Percentiles rank a stretch among this genome's conserved stretches.
Evolutionary conservation across 1,140 invertebrate species (phyloP).

Genomic region (Pseudobourletiella spinata): DNA sequence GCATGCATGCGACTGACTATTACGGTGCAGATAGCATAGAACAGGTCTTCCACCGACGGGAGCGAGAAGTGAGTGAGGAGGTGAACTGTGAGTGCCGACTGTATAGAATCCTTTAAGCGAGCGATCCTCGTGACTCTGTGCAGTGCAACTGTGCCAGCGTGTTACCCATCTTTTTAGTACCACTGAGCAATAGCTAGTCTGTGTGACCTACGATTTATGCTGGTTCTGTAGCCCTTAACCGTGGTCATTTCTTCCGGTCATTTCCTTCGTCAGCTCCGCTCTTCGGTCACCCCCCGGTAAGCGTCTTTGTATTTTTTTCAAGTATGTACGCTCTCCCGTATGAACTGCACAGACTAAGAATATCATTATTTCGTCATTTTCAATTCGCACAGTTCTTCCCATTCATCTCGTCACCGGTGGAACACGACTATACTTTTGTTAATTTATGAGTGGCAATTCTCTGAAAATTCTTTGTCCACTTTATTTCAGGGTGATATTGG

Average conservation of each 20-base stretch:
- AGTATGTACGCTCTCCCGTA: background rate
- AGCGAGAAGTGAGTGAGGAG: background rate
- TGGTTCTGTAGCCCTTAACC: background rate
- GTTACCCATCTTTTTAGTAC: background rate
- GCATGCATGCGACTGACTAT: no score
- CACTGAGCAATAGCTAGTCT: background rate
- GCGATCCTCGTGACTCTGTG: background rate
- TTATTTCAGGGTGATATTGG: no score
- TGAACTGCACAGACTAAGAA: no score
- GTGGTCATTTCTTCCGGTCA: background rate
- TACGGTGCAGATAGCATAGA: no score
- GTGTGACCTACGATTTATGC: background rate
- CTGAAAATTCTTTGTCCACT: no score
- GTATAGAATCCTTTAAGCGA: background rate
- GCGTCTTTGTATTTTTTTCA: background rate
- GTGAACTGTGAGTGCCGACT: background rate
- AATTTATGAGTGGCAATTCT: no score
- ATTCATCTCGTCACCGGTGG: no score
- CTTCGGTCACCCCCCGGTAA: background rate
- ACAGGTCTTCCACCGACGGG: background rate
- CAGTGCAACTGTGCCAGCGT: background rate
- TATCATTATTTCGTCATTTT: no score
- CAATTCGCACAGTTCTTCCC: no score
- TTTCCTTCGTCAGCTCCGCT: no score
- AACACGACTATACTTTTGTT: no score